A percentile compares a stretch with the other conserved stretches of the same genome.
These are phyloP conservation scores for Melanotaenia trifasciata DNA, from an alignment of 2,797 vertebrate genomes.

Conservation along the genomic window DNA sequence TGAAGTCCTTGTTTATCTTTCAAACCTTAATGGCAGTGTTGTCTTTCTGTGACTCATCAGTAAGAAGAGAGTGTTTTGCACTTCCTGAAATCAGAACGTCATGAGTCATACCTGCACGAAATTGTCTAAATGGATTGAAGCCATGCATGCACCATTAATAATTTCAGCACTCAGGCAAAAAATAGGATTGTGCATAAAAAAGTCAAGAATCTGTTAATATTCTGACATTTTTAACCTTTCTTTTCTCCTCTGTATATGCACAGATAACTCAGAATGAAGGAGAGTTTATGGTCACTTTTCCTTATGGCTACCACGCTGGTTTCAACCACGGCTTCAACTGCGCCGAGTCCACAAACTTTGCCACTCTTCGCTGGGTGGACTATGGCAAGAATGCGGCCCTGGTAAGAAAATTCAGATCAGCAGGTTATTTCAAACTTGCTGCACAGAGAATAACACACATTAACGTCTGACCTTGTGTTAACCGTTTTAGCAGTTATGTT, in stretches of 20 bases:
- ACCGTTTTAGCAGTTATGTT: background rate
- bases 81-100: background rate
- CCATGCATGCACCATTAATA: background rate
- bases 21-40: background rate
- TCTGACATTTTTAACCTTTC: background rate
- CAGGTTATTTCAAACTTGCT: background rate
- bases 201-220: background rate
- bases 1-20: slow-evolving; percentile 9
- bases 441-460: background rate
- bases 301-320: slow-evolving; percentile 96
- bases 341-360: slow-evolving; percentile 97
- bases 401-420: slow-evolving; percentile 72
- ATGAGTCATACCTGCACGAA: background rate
- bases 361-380: slow-evolving; percentile 96
- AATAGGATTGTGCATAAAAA: background rate
- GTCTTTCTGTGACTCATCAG: background rate
- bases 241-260: background rate
- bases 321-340: slow-evolving; percentile 99
- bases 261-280: slow-evolving; percentile 97
- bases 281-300: slow-evolving; percentile 98
- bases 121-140: background rate
- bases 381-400: slow-evolving; percentile 97
- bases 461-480: background rate
- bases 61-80: background rate
- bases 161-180: background rate